Base-by-base conservation (phyloP, 2,113 vertebrate genomes). In the Loxodonta africana region DNA sequence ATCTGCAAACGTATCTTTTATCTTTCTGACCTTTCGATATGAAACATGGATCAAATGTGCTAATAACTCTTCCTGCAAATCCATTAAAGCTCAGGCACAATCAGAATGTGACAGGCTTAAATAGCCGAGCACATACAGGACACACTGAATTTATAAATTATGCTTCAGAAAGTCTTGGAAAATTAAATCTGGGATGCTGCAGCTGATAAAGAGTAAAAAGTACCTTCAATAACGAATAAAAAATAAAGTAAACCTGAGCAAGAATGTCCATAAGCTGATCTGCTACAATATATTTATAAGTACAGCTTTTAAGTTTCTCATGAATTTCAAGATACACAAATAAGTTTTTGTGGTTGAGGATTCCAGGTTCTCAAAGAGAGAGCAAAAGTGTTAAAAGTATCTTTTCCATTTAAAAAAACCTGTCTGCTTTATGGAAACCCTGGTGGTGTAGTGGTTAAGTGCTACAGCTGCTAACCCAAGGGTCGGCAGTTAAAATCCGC, bases 1-100 rank as follows among this genome's bases (percentile, higher is more conserved):
- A 83, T 97, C 95, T 33, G 3, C 6, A 96, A 92, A 63, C 0
- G 62, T 78, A 83, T 73, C 87, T 89, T 92, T 95, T 94, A 95
- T 88, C 14, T 48, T 23, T 95, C 48, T 97, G 51, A 96, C 28
- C 62, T 88, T 92, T 90, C 37, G 86, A 53, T 83, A 88, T 20
- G 21, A 90, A 95, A 85, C 44, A 46, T 1, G 95, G 81, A 96
- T 69, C 30, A 76, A 81, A 95, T 95, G 5, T 90, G 14, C 78
- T 80, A 88, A 1, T 83, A 73, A 81, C 96, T 90, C 53, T 96
- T 96, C 53, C 14, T 46, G 0, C 0, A 92, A 96, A 96, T 37
- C 14, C 18, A 20, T 76, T 93, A 82, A 41, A 90, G 25, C 23
- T 95, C n/a, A 86, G 33, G 12, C 21, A 93, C 46, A 95, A 88